Conservation (phyloP, 2,888 invertebrate genomes). For the Tachystola acroxantha region DNA sequence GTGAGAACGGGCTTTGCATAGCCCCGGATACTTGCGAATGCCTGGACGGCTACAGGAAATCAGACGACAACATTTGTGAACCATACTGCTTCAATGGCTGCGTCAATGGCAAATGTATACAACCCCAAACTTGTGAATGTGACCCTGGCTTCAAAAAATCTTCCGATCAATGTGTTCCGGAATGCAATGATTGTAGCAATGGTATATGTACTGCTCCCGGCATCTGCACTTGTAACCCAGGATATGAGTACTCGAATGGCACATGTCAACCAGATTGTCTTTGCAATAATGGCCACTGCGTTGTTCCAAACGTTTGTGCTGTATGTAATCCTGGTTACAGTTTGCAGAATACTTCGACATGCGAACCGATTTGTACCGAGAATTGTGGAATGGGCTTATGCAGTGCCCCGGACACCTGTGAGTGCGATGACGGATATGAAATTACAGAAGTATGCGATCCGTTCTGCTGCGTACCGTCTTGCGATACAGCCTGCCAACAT, state of each 20-base stretch:
- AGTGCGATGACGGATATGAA: neutral
- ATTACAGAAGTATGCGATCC: neutral
- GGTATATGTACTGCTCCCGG: conserved; percentile 45
- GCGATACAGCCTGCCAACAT: neutral
- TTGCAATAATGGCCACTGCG: conserved; percentile 26
- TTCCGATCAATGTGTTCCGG: conserved; percentile 19
- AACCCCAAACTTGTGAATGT: conserved; percentile 29
- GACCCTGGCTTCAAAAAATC: conserved; percentile 14
- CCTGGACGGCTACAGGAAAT: conserved; percentile 44
- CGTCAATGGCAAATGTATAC: conserved; percentile 23
- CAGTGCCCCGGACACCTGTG: conserved; percentile 13
- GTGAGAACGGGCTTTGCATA: conserved; percentile 63
- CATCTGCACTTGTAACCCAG: conserved; percentile 31
- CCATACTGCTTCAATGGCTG: conserved; percentile 33
- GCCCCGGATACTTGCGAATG: conserved; percentile 68
- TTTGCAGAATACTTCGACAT: conserved; percentile 11
- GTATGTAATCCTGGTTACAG: conserved; percentile 22
- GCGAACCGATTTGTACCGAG: conserved; percentile 20
- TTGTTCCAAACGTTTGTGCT: conserved; percentile 23
- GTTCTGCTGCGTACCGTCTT: conserved; percentile 6
- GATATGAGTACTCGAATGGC: conserved; percentile 17
- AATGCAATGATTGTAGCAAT: conserved; percentile 32
- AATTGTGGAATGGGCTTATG: conserved; percentile 21
- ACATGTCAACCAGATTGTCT: conserved; percentile 17
- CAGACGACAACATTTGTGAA: conserved; percentile 23